A percentile compares a stretch with the other conserved stretches of the same genome.
Conservation (phyloP, 2,888 invertebrate species). For the Rhingia campestris region DNA sequence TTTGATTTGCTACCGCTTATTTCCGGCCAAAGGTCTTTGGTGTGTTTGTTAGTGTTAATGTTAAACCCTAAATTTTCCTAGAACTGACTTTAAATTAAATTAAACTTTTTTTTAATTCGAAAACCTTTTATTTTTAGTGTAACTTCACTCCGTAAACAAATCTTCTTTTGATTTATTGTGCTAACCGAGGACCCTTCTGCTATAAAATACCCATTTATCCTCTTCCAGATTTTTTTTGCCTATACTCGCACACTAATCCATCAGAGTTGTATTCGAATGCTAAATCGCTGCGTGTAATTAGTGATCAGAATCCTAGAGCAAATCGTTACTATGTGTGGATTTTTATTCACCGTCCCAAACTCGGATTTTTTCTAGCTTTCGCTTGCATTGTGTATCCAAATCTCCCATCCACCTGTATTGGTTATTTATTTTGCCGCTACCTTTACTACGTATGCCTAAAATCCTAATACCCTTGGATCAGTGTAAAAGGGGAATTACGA, state of each 20-base stretch:
- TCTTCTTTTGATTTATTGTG: not conserved
- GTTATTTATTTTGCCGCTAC: constrained; percentile 50
- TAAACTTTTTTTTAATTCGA: too few species aligned
- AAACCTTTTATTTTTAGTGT: too few species aligned
- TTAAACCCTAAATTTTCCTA: too few species aligned
- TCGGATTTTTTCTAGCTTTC: not conserved
- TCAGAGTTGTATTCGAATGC: constrained; percentile 7
- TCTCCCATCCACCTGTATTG: constrained; percentile 10
- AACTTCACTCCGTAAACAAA: not conserved
- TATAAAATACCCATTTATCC: not conserved
- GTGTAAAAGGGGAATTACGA: constrained; percentile 54
- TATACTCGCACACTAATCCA: constrained; percentile 5
- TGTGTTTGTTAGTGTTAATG: too few species aligned
- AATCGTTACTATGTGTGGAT: constrained; percentile 33
- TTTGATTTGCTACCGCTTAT: too few species aligned
- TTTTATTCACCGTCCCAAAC: not conserved
- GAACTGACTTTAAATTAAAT: too few species aligned
- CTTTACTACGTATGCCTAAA: constrained; percentile 27
- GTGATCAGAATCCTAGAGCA: constrained; percentile 10
- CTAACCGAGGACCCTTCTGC: not conserved
- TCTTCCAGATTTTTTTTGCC: not conserved
- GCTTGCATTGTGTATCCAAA: constrained; percentile 49
- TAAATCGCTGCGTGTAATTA: constrained; percentile 42
- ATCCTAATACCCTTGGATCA: constrained; percentile 52
- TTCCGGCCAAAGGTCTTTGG: too few species aligned